Evolutionary conservation across 2,797 vertebrate genomes (phyloP).

Genomic region (Iguana delicatissima): DNA sequence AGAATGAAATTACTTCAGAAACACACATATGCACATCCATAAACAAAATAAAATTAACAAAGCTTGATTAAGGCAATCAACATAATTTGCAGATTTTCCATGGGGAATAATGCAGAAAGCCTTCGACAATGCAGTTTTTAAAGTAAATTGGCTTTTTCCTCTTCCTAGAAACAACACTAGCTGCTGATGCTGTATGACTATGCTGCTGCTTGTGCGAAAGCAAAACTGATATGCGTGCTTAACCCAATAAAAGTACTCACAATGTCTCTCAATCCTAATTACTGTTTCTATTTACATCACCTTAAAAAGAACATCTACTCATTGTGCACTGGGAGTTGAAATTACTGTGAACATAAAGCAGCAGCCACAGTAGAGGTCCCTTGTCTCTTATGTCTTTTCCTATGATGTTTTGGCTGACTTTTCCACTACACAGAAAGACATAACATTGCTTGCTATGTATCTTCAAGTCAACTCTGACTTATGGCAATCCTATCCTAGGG

Average conservation of each 20-base stretch:
- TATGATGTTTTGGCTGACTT: background rate
- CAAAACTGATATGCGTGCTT: background rate
- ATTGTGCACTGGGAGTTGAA: background rate
- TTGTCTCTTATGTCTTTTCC: background rate
- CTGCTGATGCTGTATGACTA: background rate
- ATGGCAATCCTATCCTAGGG: too few species aligned
- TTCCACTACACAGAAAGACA: background rate
- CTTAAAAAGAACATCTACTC: background rate
- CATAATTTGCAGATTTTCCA: background rate
- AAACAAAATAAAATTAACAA: background rate
- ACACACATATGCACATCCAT: background rate
- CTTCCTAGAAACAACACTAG: background rate
- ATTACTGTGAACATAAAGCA: background rate
- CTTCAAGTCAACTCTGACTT: too few species aligned
- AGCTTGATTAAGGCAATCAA: background rate
- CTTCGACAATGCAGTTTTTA: background rate
- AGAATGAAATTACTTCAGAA: constrained; percentile 5
- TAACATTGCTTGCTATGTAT: too few species aligned
- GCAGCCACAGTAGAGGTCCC: background rate
- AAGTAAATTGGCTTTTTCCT: background rate
- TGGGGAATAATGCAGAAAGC: background rate
- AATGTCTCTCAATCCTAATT: background rate
- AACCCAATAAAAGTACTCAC: background rate
- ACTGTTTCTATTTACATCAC: background rate
- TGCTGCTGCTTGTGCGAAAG: background rate